These are phyloP conservation scores for Girardia tigrina DNA, from an alignment of 2,888 invertebrate genomes.

Conservation along the genomic window DNA sequence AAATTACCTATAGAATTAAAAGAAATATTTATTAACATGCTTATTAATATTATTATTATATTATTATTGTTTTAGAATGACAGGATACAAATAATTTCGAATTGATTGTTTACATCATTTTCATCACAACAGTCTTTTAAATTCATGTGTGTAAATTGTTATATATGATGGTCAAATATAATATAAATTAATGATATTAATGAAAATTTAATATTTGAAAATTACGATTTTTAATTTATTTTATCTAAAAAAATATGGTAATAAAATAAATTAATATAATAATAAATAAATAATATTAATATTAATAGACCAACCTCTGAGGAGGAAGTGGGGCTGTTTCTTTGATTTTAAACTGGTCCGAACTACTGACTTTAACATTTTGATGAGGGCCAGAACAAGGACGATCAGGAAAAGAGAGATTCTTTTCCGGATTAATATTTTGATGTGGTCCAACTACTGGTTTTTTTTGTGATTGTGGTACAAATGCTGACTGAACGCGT, in stretches of 20 bases:
- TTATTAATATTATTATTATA: too few relatives aligned
- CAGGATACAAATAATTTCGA: too few relatives aligned
- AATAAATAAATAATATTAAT: too few relatives aligned
- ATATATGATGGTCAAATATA: too few relatives aligned
- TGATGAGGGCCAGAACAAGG: constrained; percentile 13
- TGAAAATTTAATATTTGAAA: background rate
- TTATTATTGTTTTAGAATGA: too few relatives aligned
- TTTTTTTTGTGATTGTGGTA: constrained; percentile 11
- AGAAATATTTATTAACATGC: too few relatives aligned
- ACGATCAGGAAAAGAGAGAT: background rate
- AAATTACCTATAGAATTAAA: too few relatives aligned
- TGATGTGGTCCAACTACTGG: constrained; percentile 12
- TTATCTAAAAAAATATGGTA: background rate
- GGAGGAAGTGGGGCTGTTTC: background rate
- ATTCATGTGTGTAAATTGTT: too few relatives aligned
- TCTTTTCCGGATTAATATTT: background rate
- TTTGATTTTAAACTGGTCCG: background rate
- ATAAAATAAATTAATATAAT: too few relatives aligned
- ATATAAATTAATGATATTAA: background rate
- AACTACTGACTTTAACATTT: background rate
- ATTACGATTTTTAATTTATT: background rate
- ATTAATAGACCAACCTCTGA: background rate
- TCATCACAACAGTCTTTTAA: too few relatives aligned
- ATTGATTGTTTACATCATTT: too few relatives aligned
- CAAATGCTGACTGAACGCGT: constrained; percentile 7